These are phyloP conservation scores for Caracal caracal DNA, from an alignment of 2,113 vertebrate genomes.

Conservation along the genomic window DNA sequence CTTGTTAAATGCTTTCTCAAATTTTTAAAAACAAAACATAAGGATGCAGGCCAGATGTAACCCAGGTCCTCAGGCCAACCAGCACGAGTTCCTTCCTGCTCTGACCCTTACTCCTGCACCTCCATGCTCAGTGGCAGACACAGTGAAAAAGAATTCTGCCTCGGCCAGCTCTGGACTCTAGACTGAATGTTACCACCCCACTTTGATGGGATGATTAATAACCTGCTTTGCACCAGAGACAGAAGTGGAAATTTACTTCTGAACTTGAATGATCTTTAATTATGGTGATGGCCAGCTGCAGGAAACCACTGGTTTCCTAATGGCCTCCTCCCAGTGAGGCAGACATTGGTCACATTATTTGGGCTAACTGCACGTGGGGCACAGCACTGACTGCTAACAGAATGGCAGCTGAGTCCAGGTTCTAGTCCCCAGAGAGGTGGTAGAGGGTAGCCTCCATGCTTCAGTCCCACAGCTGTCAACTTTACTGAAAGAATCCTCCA, in stretches of 20 bases:
- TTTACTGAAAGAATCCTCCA: background rate
- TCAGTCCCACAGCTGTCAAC: background rate
- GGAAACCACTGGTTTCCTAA: background rate
- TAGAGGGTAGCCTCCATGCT: fast-evolving
- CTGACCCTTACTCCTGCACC: background rate
- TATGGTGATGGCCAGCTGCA: background rate
- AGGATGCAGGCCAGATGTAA: background rate
- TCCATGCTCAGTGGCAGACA: background rate
- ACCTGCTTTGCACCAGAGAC: background rate
- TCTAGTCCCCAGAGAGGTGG: background rate
- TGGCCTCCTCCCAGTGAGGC: background rate
- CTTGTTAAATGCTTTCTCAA: background rate
- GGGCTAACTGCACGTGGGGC: fast-evolving
- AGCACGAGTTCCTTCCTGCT: background rate
- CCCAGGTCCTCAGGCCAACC: background rate
- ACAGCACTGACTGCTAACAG: background rate
- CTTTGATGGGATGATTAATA: background rate
- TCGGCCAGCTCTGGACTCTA: background rate
- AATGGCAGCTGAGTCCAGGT: background rate
- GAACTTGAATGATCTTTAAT: background rate
- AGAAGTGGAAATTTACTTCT: slow-evolving; percentile 1
- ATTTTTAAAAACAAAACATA: background rate
- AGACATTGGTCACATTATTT: too few relatives aligned
- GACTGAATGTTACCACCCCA: background rate
- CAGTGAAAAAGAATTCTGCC: background rate